phyloP scores from a whole-genome alignment of 2,888 invertebrate species.

The Hoplodrina blanda region DNA sequence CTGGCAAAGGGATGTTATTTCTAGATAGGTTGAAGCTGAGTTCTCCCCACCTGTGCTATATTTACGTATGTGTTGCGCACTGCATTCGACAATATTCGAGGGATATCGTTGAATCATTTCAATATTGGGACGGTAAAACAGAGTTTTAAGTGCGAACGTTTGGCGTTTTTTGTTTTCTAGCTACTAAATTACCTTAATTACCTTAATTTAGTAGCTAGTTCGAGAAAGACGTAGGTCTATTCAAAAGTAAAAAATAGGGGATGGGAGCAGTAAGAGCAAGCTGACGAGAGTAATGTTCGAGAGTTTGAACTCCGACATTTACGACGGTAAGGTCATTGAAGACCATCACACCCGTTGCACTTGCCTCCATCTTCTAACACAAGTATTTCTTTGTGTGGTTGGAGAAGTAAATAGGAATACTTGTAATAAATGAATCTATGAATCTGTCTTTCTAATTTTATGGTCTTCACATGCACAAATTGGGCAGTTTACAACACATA shows the following conservation, averaged over 20 bases:
- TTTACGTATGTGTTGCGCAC: constrained; percentile 1
- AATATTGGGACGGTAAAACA: not conserved
- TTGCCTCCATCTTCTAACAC: not conserved
- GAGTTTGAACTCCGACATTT: constrained; percentile 6
- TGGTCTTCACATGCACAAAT: too few relatives aligned
- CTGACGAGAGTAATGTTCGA: not conserved
- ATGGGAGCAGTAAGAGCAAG: not conserved
- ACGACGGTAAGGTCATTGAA: not conserved
- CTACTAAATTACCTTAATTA: too few relatives aligned
- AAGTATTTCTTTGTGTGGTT: too few relatives aligned
- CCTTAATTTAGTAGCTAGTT: not conserved
- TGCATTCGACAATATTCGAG: constrained; percentile 16
- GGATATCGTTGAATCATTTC: constrained; percentile 1
- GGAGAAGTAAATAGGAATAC: too few relatives aligned
- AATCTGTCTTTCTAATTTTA: too few relatives aligned
- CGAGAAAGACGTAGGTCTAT: not conserved
- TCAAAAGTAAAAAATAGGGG: not conserved
- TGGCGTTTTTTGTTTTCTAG: too few relatives aligned
- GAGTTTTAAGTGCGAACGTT: not conserved
- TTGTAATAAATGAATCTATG: too few relatives aligned
- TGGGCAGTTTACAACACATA: too few relatives aligned
- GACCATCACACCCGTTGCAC: constrained; percentile 13
- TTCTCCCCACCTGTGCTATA: constrained; percentile 4
- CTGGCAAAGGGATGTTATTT: constrained; percentile 44
- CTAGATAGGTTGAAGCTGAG: constrained; percentile 17